Conservation (phyloP, 2,113 vertebrate species). For the Rattus rattus region DNA sequence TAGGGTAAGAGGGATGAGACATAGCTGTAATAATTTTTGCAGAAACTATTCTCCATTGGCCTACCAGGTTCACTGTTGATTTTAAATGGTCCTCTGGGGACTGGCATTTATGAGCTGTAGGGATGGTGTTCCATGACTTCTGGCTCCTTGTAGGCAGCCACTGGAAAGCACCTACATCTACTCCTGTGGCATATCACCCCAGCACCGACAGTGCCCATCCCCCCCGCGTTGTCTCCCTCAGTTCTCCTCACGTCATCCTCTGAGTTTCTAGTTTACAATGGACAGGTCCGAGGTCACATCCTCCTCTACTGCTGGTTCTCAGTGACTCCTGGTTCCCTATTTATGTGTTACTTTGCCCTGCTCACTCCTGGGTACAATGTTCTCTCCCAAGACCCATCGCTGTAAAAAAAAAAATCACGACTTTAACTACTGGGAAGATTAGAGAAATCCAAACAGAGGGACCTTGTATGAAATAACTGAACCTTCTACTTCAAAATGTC, state of each 20-base stretch:
- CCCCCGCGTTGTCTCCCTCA: background rate
- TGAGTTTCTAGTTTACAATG: background rate
- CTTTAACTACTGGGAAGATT: background rate
- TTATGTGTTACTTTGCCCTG: background rate
- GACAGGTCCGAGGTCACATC: background rate
- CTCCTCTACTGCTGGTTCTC: background rate
- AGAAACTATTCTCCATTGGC: background rate
- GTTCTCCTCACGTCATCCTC: background rate
- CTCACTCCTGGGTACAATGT: background rate
- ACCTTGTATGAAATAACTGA: background rate
- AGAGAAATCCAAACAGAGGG: background rate
- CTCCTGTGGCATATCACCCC: background rate
- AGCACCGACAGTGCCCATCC: background rate
- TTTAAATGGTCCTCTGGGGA: background rate
- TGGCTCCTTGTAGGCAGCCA: background rate
- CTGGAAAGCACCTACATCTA: background rate
- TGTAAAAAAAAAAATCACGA: background rate
- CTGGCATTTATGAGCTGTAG: background rate
- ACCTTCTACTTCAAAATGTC: constrained; percentile 40
- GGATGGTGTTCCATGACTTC: background rate
- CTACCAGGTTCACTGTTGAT: background rate
- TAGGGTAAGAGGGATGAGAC: background rate
- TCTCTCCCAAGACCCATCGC: background rate
- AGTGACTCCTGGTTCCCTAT: background rate
- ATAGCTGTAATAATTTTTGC: background rate